Evolutionary conservation across 2,888 invertebrate species (phyloP).

Genomic region (Lasioglossum lativentre): DNA sequence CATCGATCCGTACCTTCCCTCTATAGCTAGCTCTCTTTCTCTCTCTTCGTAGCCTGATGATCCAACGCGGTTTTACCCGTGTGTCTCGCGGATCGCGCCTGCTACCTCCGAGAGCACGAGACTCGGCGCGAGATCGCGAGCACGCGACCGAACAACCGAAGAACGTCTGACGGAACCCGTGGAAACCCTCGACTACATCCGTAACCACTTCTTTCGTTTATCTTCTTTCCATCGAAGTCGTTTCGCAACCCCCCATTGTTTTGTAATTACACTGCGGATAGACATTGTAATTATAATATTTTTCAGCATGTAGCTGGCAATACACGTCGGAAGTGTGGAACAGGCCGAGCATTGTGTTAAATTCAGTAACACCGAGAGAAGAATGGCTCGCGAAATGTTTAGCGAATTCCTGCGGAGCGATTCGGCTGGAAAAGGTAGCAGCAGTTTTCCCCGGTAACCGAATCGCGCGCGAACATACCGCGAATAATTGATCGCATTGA

Average conservation of each 20-base stretch:
- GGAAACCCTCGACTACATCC: background rate
- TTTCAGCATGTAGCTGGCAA: too few species aligned
- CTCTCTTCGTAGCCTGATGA: background rate
- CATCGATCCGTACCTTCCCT: slow-evolving; percentile 34
- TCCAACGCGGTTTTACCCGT: background rate
- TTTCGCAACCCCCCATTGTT: background rate
- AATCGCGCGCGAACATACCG: background rate
- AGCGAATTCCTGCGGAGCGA: background rate
- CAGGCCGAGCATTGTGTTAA: background rate
- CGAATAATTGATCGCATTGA: background rate
- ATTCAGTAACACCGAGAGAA: background rate
- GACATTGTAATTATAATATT: too few species aligned
- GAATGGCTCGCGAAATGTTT: background rate
- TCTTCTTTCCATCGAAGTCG: too few species aligned
- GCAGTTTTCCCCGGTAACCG: background rate
- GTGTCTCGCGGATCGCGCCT: background rate
- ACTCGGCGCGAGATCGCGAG: background rate
- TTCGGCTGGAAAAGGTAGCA: background rate
- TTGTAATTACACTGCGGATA: background rate
- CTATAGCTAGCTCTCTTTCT: background rate
- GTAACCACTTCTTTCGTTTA: background rate
- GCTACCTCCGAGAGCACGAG: background rate
- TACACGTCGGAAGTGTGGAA: too few species aligned
- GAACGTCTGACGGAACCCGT: background rate
- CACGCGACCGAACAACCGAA: background rate